These are phyloP conservation scores for Lota lota DNA, from an alignment of 2,113 vertebrate species.

Conservation along the genomic window DNA sequence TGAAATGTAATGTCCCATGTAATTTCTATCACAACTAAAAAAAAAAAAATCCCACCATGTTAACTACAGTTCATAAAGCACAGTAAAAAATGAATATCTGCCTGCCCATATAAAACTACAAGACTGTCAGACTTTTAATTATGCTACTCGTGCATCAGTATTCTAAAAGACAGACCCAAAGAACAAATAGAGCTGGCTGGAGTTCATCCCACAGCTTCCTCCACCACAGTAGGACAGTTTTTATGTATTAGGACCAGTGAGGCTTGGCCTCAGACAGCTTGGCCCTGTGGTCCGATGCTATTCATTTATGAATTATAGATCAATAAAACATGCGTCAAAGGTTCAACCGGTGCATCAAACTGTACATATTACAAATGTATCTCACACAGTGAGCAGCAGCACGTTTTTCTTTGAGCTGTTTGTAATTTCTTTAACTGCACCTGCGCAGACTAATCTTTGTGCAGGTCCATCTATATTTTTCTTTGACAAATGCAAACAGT, in stretches of 20 bases:
- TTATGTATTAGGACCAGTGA: not conserved
- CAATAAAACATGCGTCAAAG: no score
- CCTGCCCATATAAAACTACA: constrained; percentile 45
- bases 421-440: no score
- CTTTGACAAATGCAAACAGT: no score
- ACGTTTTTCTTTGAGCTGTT: no score
- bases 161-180: constrained; percentile 9
- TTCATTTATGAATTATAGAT: no score
- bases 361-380: no score
- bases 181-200: constrained; percentile 6
- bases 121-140: constrained; percentile 45
- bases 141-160: constrained; percentile 25
- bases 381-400: no score
- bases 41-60: constrained; percentile 54
- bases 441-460: no score
- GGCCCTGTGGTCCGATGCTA: no score
- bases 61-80: constrained; percentile 70
- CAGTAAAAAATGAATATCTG: constrained; percentile 46
- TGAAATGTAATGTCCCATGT: constrained; percentile 73
- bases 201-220: not conserved
- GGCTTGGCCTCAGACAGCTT: no score
- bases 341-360: no score
- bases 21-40: constrained; percentile 61
- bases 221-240: not conserved
- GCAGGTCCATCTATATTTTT: no score